A percentile compares a stretch with the other conserved stretches of the same genome.
Evolutionary conservation across 2,888 invertebrate genomes (phyloP).

Genomic region (Alentia gelatinosa): DNA sequence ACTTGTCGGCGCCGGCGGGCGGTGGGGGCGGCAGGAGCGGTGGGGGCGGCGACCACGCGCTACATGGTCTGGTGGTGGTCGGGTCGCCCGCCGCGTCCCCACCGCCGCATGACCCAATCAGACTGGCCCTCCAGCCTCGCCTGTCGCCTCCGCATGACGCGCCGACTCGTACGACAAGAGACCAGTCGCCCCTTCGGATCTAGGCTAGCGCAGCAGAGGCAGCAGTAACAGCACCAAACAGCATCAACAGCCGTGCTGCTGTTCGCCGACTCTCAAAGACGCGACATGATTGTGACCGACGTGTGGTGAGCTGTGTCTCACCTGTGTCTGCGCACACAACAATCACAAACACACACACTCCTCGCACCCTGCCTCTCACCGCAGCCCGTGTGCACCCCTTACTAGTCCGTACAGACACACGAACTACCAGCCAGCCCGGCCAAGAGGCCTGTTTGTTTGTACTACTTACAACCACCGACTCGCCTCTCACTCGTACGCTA

Average conservation of each 20-base stretch:
- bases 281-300: too few species aligned
- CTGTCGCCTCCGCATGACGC: constrained; percentile 32
- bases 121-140: constrained; percentile 43
- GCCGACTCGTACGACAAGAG: neutral
- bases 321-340: too few species aligned
- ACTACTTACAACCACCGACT: neutral
- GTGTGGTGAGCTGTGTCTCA: too few species aligned
- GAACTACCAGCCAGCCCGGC: neutral
- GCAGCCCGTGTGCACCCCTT: neutral
- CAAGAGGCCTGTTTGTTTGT: neutral
- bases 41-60: neutral
- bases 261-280: too few species aligned
- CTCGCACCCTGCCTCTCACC: neutral
- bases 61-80: neutral
- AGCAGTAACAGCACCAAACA: too few species aligned
- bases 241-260: too few species aligned
- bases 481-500: neutral
- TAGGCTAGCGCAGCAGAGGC: too few species aligned
- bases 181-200: neutral
- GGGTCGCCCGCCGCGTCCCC: neutral
- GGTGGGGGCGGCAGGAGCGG: too few species aligned
- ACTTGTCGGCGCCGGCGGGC: too few species aligned
- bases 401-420: neutral
- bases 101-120: neutral
- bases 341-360: too few species aligned